A percentile compares a stretch with the other conserved stretches of the same genome.
Conservation (phyloP, 2,888 invertebrate genomes). For the Omphaloscelis lunosa region DNA sequence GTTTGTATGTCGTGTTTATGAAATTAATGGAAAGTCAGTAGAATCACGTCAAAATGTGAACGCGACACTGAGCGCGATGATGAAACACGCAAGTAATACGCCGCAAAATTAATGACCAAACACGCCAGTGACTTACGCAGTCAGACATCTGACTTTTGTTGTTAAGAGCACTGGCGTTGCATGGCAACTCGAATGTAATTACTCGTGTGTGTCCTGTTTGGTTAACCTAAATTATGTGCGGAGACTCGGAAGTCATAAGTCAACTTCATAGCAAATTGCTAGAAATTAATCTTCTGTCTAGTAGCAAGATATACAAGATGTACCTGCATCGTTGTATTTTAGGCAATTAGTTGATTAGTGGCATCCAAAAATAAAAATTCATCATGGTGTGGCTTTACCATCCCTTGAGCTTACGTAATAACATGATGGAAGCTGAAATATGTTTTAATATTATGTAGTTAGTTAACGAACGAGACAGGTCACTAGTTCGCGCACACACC, state of each 20-base stretch:
- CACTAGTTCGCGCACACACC: slow-evolving; percentile 77
- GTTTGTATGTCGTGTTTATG: slow-evolving; percentile 63
- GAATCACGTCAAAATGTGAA: slow-evolving; percentile 56
- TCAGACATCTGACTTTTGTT: slow-evolving; percentile 55
- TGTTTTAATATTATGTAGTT: slow-evolving; percentile 38
- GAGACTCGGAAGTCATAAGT: slow-evolving; percentile 65
- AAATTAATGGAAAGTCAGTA: slow-evolving; percentile 66
- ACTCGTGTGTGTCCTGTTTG: slow-evolving; percentile 60
- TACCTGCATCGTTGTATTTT: slow-evolving; percentile 25
- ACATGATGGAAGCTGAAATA: slow-evolving; percentile 46
- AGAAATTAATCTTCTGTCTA: slow-evolving; percentile 55
- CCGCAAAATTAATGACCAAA: slow-evolving; percentile 62
- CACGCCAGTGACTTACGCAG: slow-evolving; percentile 47
- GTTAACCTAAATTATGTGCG: slow-evolving; percentile 61
- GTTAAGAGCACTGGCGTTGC: slow-evolving; percentile 42
- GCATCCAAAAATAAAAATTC: slow-evolving; percentile 14
- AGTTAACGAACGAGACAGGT: slow-evolving; percentile 66
- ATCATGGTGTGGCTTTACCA: slow-evolving; percentile 2
- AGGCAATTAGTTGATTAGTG: slow-evolving; percentile 39
- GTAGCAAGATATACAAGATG: slow-evolving; percentile 17
- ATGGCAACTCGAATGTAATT: slow-evolving; percentile 59
- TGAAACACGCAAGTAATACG: slow-evolving; percentile 63
- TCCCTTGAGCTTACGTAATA: slow-evolving; percentile 34
- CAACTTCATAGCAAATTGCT: slow-evolving; percentile 58
- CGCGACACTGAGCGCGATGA: slow-evolving; percentile 42